Percentiles rank a stretch among this genome's conserved stretches.
These are phyloP conservation scores for Prunella himalayana DNA, from an alignment of 2,113 vertebrate species.

Conservation along the genomic window DNA sequence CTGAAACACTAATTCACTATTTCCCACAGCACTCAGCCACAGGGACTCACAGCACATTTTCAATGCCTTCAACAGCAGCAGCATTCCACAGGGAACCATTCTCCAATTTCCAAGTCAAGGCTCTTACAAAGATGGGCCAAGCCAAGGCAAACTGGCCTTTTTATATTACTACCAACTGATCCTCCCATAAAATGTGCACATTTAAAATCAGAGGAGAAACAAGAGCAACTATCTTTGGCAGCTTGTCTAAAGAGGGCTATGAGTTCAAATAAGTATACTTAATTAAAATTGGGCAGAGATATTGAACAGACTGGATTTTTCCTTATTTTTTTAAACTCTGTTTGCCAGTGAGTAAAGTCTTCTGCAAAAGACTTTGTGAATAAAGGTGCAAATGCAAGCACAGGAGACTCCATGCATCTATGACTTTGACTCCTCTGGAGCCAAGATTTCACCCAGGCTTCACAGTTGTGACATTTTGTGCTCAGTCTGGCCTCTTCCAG, in stretches of 20 bases:
- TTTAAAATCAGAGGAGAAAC: neutral
- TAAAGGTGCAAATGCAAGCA: neutral
- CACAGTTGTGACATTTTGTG: constrained; percentile 7
- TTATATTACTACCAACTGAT: neutral
- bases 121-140: neutral
- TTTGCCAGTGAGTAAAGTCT: neutral
- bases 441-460: constrained; percentile 6
- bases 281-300: neutral
- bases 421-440: neutral
- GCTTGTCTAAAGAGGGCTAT: neutral
- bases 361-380: neutral
- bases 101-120: neutral
- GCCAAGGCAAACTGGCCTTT: neutral
- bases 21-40: neutral
- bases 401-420: neutral
- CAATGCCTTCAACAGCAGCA: constrained; percentile 6
- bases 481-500: neutral
- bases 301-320: neutral
- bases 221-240: neutral
- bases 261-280: neutral
- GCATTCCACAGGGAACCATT: neutral
- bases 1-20: neutral
- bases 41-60: neutral
- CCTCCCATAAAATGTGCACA: neutral
- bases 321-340: neutral